Evolutionary conservation across 2,888 invertebrate genomes (phyloP), one percentile per base, ranked within the genome.

Genomic region (Drosophila meridiana): DNA sequence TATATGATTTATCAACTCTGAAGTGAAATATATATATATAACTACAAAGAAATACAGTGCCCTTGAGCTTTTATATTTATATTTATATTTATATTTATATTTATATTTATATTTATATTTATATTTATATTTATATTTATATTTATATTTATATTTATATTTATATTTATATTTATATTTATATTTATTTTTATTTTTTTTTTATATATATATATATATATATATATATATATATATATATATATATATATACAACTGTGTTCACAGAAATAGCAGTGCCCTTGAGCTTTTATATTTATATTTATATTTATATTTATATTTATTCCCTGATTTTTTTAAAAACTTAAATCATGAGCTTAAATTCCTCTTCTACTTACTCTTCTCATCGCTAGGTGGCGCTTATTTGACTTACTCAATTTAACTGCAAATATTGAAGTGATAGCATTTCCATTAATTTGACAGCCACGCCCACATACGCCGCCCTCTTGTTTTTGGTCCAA

Each of bases 371-470:
- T 50, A 52, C 20, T 34, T 55, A 30, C 7, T 8, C 7, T 50
- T 13, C 11, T 40, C 32, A 14, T 36, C 7, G 13, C 13, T 47
- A 26, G 40, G 40, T 28, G 28, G 11, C 28, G 48, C 32, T n/a
- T 8, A 28, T 2, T 8, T 26, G 53, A 26, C 28, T 43, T 50
- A 32, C 67, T 45, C 52, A 58, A 62, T 62, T 63, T 42, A 48
- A 7, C 11, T 32, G 28, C 47, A 40, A 11, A 36, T 56, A 61
- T 56, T 42, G 48, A 68, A 57, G 67, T 70, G 75, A 65, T 73
- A 60, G 56, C 60, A 69, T 76, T 76, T 76, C 52, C 76, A 79
- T 77, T 83, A 79, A 81, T 76, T 70, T 73, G 71, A 66, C 34
- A 36, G 32, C 40, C 63, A 70, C 74, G 69, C 80, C 71, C 48